Conservation (phyloP, 2,888 invertebrate genomes). For the Phyto melanocephala region DNA sequence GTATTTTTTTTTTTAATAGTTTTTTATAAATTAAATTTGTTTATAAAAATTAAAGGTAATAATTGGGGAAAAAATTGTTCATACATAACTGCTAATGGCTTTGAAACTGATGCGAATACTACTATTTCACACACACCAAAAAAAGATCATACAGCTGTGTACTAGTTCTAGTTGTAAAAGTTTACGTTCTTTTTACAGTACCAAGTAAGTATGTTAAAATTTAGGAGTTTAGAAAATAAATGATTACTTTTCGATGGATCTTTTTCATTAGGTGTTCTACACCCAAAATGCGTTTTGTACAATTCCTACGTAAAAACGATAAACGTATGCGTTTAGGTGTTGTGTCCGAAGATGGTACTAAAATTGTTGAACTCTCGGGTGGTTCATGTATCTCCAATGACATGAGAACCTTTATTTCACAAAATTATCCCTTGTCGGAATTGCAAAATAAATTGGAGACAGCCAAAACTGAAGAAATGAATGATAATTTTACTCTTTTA, state of each 20-base stretch:
- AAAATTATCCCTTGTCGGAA: constrained; percentile 73
- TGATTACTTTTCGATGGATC: background rate
- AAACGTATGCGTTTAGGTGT: constrained; percentile 84
- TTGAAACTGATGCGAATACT: constrained; percentile 16
- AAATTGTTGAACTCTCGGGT: constrained; percentile 82
- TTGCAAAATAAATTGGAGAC: constrained; percentile 70
- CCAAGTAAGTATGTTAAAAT: constrained; percentile 1
- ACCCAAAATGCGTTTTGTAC: constrained; percentile 83
- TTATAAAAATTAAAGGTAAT: background rate
- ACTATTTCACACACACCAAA: constrained; percentile 2
- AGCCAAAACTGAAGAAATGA: constrained; percentile 64
- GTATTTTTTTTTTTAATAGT: background rate
- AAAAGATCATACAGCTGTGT: constrained; percentile 30
- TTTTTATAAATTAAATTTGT: background rate
- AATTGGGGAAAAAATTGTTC: too few relatives aligned
- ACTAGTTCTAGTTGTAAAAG: background rate
- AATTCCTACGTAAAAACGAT: constrained; percentile 83
- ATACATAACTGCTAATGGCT: constrained; percentile 35
- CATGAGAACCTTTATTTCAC: constrained; percentile 79
- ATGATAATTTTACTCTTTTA: constrained; percentile 73
- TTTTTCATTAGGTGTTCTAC: background rate
- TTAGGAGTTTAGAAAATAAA: background rate
- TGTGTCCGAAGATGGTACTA: constrained; percentile 83
- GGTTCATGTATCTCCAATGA: constrained; percentile 77
- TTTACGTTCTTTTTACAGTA: constrained; percentile 11